Evolutionary conservation across 2,113 vertebrate genomes (phyloP).

Genomic region (Lepus timidus): DNA sequence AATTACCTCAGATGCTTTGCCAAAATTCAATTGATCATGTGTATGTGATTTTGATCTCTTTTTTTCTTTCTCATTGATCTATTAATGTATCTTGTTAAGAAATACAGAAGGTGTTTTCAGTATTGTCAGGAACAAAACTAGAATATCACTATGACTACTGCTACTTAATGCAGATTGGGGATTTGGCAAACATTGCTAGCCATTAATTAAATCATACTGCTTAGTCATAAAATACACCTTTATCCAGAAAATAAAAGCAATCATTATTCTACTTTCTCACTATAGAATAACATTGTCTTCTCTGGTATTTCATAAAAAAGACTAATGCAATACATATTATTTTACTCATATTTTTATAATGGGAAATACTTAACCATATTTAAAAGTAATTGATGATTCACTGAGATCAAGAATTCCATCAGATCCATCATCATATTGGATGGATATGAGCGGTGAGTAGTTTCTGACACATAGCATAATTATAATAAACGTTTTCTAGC

Average conservation of each 20-base stretch:
- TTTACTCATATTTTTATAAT: background rate
- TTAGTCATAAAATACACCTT: background rate
- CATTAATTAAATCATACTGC: background rate
- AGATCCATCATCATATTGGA: background rate
- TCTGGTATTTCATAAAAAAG: background rate
- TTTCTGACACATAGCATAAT: background rate
- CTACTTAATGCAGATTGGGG: background rate
- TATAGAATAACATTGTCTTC: background rate
- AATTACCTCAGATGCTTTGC: background rate
- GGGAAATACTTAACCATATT: background rate
- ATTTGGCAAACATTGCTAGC: background rate
- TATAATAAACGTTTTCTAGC: background rate
- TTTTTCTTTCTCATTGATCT: background rate
- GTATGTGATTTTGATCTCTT: background rate
- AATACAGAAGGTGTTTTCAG: background rate
- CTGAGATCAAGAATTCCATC: background rate
- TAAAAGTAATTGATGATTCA: background rate
- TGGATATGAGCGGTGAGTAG: background rate
- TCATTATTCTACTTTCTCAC: background rate
- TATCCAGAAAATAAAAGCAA: background rate
- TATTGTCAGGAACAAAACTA: background rate
- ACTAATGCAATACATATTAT: background rate
- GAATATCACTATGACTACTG: background rate
- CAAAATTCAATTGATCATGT: slow-evolving; percentile 1
- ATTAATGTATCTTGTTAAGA: background rate